These are phyloP conservation scores for Heteropelma amictum DNA, from an alignment of 2,888 invertebrate genomes.

Conservation along the genomic window DNA sequence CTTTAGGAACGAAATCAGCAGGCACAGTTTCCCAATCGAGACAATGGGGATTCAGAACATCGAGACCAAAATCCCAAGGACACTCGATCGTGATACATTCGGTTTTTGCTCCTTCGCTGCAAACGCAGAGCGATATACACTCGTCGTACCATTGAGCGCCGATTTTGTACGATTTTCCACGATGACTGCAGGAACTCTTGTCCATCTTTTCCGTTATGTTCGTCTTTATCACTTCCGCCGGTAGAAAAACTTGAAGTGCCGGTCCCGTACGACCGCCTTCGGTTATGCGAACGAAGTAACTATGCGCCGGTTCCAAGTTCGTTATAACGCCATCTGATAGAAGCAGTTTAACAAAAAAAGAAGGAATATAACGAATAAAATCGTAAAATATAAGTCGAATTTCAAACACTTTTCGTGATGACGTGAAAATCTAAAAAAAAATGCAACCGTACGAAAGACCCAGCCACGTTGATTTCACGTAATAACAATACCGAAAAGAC, in stretches of 20 bases:
- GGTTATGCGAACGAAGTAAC: slow-evolving; percentile 75
- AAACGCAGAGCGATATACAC: slow-evolving; percentile 89
- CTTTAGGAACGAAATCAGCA: slow-evolving; percentile 83
- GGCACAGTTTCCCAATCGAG: slow-evolving; percentile 92
- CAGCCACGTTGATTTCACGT: too few species aligned
- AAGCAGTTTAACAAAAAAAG: too few species aligned
- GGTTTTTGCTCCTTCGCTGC: slow-evolving; percentile 82
- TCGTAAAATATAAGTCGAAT: too few species aligned
- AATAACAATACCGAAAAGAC: too few species aligned
- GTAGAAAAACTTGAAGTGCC: slow-evolving; percentile 70
- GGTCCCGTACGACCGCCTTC: slow-evolving; percentile 70
- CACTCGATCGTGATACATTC: slow-evolving; percentile 91
- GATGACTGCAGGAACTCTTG: slow-evolving; percentile 68
- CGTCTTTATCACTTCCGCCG: slow-evolving; percentile 72
- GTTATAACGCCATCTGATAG: slow-evolving; percentile 73
- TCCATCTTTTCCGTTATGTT: slow-evolving; percentile 70
- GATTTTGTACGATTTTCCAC: slow-evolving; percentile 78
- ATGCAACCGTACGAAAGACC: too few species aligned
- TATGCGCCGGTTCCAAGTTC: slow-evolving; percentile 75
- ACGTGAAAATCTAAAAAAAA: too few species aligned
- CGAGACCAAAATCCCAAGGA: slow-evolving; percentile 90
- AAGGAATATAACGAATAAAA: too few species aligned
- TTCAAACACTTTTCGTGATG: too few species aligned
- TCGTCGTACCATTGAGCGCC: slow-evolving; percentile 84
- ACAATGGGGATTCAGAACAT: slow-evolving; percentile 90